A percentile compares a stretch with the other conserved stretches of the same genome.
Evolutionary conservation across 2,113 vertebrate species (phyloP).

Genomic region (Pitta sordida): DNA sequence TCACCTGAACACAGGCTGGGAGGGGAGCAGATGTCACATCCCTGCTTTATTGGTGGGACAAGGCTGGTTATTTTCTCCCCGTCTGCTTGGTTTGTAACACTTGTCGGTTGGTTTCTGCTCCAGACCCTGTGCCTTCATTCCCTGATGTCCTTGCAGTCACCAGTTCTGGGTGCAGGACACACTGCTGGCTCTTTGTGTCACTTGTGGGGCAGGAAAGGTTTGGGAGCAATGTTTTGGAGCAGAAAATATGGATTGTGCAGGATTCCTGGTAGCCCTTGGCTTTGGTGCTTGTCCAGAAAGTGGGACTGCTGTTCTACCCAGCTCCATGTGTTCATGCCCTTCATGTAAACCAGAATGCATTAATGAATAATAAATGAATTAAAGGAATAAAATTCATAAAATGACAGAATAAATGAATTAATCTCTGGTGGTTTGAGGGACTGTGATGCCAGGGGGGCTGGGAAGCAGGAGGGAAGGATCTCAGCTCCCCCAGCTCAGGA

Average conservation of each 20-base stretch:
- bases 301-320: background rate
- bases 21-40: background rate
- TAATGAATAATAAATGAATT: background rate
- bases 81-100: background rate
- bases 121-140: background rate
- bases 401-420: too few species aligned
- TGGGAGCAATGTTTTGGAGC: background rate
- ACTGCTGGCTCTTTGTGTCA: background rate
- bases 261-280: background rate
- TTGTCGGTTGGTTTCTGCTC: background rate
- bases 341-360: background rate
- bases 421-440: background rate
- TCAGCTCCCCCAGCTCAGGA: background rate
- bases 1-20: too few species aligned
- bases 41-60: too few species aligned
- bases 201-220: background rate
- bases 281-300: background rate
- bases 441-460: background rate
- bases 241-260: background rate
- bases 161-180: background rate
- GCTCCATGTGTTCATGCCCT: background rate
- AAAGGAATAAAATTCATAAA: too few species aligned
- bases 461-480: background rate
- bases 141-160: rapidly evolving
- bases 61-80: background rate